phyloP scores from a whole-genome alignment of 2,113 vertebrate genomes.

The Eleginops maclovinus region DNA sequence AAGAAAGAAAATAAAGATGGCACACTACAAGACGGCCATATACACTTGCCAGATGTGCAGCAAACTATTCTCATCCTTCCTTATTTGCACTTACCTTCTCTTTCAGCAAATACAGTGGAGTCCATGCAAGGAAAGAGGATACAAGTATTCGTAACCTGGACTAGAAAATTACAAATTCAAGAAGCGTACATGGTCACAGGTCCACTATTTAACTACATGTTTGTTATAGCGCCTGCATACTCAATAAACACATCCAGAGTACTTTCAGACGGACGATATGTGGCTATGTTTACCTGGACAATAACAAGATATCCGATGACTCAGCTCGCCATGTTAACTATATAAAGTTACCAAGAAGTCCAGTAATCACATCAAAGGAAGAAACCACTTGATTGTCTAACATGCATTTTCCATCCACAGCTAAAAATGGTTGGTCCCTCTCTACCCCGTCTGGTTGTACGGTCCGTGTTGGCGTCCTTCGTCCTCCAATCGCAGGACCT shows the following conservation, averaged over 20 bases:
- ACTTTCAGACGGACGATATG: conserved; percentile 50
- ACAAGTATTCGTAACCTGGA: conserved; percentile 59
- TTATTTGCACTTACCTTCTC: conserved; percentile 36
- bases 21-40: conserved; percentile 73
- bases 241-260: conserved; percentile 62
- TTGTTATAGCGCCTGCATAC: conserved; percentile 64
- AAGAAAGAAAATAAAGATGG: conserved; percentile 46
- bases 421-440: conserved; percentile 26
- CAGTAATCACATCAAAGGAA: conserved; percentile 39
- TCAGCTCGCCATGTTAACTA: conserved; percentile 40
- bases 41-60: conserved; percentile 64
- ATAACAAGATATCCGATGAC: conserved; percentile 43
- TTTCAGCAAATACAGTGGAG: conserved; percentile 66
- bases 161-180: conserved; percentile 65
- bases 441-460: conserved; percentile 20
- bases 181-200: conserved; percentile 58
- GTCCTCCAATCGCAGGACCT: conserved; percentile 28
- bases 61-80: conserved; percentile 56
- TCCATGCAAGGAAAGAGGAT: conserved; percentile 74
- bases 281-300: conserved; percentile 39
- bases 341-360: conserved; percentile 54
- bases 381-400: conserved; percentile 77
- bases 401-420: conserved; percentile 62
- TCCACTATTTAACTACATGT: conserved; percentile 65
- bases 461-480: conserved; percentile 2